Evolutionary conservation across 2,113 vertebrate genomes (phyloP).

Genomic region (Dromas ardeola): DNA sequence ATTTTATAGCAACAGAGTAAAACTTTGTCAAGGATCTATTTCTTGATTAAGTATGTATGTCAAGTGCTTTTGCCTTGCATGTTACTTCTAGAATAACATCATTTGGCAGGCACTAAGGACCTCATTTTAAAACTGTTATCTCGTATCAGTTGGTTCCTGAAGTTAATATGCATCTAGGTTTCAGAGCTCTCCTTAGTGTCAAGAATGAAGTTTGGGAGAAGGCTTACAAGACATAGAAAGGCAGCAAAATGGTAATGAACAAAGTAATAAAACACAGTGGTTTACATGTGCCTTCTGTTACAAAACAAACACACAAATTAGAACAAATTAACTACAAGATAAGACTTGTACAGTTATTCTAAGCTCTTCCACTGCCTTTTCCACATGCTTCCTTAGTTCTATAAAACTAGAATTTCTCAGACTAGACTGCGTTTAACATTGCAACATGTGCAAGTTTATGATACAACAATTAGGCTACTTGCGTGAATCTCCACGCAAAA

Average conservation of each 20-base stretch:
- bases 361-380: background rate
- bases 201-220: background rate
- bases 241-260: background rate
- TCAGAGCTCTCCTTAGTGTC: background rate
- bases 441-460: background rate
- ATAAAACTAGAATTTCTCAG: background rate
- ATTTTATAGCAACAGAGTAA: background rate
- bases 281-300: background rate
- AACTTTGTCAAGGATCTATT: background rate
- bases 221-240: background rate
- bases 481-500: background rate
- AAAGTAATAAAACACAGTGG: background rate
- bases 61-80: background rate
- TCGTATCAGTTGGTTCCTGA: background rate
- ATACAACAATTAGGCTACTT: background rate
- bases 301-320: background rate
- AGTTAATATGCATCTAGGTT: background rate
- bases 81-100: background rate
- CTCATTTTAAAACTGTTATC: background rate
- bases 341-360: background rate
- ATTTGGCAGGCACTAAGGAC: background rate
- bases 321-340: background rate
- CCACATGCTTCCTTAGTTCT: background rate
- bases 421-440: background rate
- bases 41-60: background rate